phyloP scores from a whole-genome alignment of 2,888 invertebrate species.

The Spodoptera littoralis region DNA sequence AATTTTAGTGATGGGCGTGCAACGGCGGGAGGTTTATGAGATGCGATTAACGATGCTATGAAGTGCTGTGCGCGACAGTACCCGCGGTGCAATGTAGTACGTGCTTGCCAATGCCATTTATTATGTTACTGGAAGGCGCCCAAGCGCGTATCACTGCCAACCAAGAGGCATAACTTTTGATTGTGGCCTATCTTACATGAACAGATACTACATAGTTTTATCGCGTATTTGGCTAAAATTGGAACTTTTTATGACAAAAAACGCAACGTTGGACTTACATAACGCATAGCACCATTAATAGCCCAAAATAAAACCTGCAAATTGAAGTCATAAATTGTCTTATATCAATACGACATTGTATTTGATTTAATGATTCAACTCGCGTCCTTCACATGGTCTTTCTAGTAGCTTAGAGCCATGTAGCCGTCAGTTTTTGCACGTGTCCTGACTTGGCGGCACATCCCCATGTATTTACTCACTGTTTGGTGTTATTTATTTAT shows the following conservation, averaged over 20 bases:
- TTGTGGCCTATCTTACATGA: slow-evolving; percentile 40
- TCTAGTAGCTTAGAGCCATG: slow-evolving; percentile 37
- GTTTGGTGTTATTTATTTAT: slow-evolving; percentile 80
- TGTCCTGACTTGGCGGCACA: slow-evolving; percentile 58
- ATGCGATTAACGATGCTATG: slow-evolving; percentile 71
- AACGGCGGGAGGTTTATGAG: slow-evolving; percentile 66
- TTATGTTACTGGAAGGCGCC: slow-evolving; percentile 68
- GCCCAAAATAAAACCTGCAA: neutral
- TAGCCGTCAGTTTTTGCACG: slow-evolving; percentile 53
- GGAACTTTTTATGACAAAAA: too few relatives aligned
- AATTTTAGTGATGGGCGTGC: slow-evolving; percentile 76
- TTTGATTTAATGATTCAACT: slow-evolving; percentile 16
- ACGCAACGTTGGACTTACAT: too few relatives aligned
- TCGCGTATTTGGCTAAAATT: too few relatives aligned
- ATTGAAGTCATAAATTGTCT: neutral
- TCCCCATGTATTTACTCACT: slow-evolving; percentile 78
- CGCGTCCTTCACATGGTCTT: slow-evolving; percentile 17
- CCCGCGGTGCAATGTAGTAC: slow-evolving; percentile 51
- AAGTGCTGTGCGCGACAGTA: slow-evolving; percentile 71
- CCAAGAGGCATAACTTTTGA: slow-evolving; percentile 53
- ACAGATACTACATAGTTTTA: neutral
- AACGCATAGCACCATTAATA: neutral
- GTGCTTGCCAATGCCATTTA: slow-evolving; percentile 66
- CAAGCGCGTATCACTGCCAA: slow-evolving; percentile 63
- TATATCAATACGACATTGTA: neutral